These are phyloP conservation scores for Eristalis tenax DNA, from an alignment of 2,888 invertebrate species.

Conservation along the genomic window DNA sequence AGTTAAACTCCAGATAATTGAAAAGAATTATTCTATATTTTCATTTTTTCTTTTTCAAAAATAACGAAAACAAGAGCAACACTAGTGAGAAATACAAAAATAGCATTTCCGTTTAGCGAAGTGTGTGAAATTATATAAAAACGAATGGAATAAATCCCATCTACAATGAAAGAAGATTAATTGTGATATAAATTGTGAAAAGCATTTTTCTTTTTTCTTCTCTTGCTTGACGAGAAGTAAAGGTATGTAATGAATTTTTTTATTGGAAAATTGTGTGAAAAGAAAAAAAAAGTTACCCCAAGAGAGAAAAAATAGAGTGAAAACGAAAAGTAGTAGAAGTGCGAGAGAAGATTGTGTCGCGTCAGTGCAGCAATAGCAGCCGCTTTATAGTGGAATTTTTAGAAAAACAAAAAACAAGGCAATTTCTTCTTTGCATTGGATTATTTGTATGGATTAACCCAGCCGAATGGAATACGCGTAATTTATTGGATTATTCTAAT, in stretches of 20 bases:
- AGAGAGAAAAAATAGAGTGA: conserved; percentile 56
- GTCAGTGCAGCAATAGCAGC: conserved; percentile 27
- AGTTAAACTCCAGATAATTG: background rate
- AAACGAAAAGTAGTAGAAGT: conserved; percentile 63
- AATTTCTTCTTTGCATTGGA: conserved; percentile 2
- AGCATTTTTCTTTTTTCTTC: conserved; percentile 28
- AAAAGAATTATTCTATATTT: conserved; percentile 5
- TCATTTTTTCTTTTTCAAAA: conserved; percentile 43
- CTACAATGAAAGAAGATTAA: conserved; percentile 39
- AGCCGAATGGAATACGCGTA: conserved; percentile 37
- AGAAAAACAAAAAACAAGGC: background rate
- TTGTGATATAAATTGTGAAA: conserved; percentile 51
- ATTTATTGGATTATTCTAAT: conserved; percentile 32
- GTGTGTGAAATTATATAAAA: conserved; percentile 67
- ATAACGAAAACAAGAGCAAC: conserved; percentile 71
- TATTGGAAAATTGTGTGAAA: conserved; percentile 70
- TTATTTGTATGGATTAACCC: conserved; percentile 19
- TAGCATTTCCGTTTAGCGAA: conserved; percentile 65
- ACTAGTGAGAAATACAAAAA: conserved; percentile 66
- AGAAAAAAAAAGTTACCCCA: conserved; percentile 36
- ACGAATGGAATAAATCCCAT: conserved; percentile 17
- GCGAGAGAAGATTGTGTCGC: conserved; percentile 58
- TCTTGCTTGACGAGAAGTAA: conserved; percentile 48
- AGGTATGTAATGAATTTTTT: conserved; percentile 63
- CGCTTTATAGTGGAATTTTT: conserved; percentile 22